Percentiles rank a stretch among this genome's conserved stretches.
phyloP scores from a whole-genome alignment of 2,888 invertebrate genomes.

The Rotaria macrura region DNA sequence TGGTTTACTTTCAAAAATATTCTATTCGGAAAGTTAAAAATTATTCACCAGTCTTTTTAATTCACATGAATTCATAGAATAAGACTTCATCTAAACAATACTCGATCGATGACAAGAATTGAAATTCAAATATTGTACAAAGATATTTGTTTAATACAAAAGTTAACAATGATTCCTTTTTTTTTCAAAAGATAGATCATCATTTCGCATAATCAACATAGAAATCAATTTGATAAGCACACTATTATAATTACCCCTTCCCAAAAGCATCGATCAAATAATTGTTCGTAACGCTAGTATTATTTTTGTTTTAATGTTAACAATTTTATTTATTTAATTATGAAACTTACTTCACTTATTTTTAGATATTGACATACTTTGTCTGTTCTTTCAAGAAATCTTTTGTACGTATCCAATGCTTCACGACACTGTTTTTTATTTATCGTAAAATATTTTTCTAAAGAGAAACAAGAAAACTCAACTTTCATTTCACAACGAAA shows the following conservation, averaged over 20 bases:
- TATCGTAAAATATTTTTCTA: conserved; percentile 99
- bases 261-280: background rate
- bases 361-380: conserved; percentile 92
- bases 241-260: background rate
- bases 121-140: too few relatives aligned
- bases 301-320: background rate
- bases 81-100: too few relatives aligned
- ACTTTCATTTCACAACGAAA: background rate
- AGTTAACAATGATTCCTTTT: too few relatives aligned
- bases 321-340: background rate
- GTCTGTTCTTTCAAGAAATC: conserved; percentile 95
- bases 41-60: too few relatives aligned
- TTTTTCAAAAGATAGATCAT: too few relatives aligned
- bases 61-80: too few relatives aligned
- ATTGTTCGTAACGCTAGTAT: background rate
- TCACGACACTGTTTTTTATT: conserved; percentile 96
- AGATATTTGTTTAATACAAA: too few relatives aligned
- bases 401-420: conserved; percentile 92
- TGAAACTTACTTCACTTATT: conserved; percentile 54
- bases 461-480: background rate
- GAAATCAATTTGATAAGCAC: conserved; percentile 7
- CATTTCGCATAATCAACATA: too few relatives aligned
- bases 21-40: too few relatives aligned
- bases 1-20: too few relatives aligned
- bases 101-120: too few relatives aligned